A percentile compares a stretch with the other conserved stretches of the same genome.
Conservation (phyloP, 2,113 vertebrate species). For the Meriones unguiculatus region DNA sequence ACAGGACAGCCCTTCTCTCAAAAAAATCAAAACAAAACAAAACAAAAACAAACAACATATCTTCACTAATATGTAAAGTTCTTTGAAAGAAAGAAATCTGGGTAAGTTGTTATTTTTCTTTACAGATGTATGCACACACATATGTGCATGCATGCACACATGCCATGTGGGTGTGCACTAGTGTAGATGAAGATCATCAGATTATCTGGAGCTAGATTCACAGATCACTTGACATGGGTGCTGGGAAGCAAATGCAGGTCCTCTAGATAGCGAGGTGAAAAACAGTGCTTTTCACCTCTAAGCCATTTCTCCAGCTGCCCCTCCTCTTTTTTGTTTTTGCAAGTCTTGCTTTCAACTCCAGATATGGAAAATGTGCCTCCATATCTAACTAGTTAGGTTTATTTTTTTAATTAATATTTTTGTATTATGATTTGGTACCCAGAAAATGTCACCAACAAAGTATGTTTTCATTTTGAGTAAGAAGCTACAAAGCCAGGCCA, state of each 20-base stretch:
- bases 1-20: neutral
- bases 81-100: neutral
- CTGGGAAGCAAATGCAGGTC: neutral
- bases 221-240: neutral
- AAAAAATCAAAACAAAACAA: slow-evolving; percentile 2
- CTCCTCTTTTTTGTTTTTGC: neutral
- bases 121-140: neutral
- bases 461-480: neutral
- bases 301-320: neutral
- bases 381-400: neutral
- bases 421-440: slow-evolving; percentile 1
- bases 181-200: neutral
- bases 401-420: slow-evolving; percentile 8
- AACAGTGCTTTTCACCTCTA: neutral
- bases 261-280: neutral
- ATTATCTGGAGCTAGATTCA: neutral
- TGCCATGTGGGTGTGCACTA: neutral
- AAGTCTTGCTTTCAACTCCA: neutral
- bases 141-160: too few relatives aligned
- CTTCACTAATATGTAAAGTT: slow-evolving; percentile 18
- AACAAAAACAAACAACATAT: neutral
- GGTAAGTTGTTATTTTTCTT: neutral
- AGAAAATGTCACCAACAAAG: neutral
- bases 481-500: neutral
- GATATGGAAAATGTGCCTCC: neutral